Evolutionary conservation across 1,140 invertebrate genomes (phyloP).

Genomic region (Venustaconcha ellipsiformis): DNA sequence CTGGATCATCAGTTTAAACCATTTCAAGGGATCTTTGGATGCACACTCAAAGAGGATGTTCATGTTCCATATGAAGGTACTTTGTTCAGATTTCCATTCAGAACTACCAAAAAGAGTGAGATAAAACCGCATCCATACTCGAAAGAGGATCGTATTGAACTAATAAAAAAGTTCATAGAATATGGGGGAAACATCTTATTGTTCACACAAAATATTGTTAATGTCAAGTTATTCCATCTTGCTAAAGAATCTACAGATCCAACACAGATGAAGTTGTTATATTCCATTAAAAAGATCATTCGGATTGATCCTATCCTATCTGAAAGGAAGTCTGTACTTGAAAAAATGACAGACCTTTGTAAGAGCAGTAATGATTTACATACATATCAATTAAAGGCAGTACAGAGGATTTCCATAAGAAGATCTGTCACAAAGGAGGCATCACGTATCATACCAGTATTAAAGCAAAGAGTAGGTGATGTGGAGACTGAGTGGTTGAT

Average conservation of each 20-base stretch:
- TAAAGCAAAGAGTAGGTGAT: too few species aligned
- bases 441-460: neutral
- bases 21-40: slow-evolving; percentile 50
- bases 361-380: neutral
- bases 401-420: slow-evolving; percentile 5
- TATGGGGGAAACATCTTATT: slow-evolving; percentile 45
- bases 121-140: slow-evolving; percentile 51
- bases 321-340: too few species aligned
- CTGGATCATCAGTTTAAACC: neutral
- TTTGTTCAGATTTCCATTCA: slow-evolving; percentile 58
- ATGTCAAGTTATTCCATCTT: slow-evolving; percentile 46
- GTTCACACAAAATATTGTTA: slow-evolving; percentile 59
- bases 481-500: slow-evolving; percentile 1
- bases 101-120: slow-evolving; percentile 44
- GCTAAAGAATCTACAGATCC: slow-evolving; percentile 24
- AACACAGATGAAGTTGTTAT: slow-evolving; percentile 7
- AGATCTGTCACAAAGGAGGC: slow-evolving; percentile 4
- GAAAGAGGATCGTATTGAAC: slow-evolving; percentile 38
- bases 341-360: neutral
- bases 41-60: slow-evolving; percentile 13
- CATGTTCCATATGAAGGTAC: slow-evolving; percentile 41
- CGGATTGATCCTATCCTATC: too few species aligned
- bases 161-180: slow-evolving; percentile 45
- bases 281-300: slow-evolving; percentile 5
- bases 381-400: neutral